Evolutionary conservation across 2,888 invertebrate genomes (phyloP).

Genomic region (Cerceris rybyensis): DNA sequence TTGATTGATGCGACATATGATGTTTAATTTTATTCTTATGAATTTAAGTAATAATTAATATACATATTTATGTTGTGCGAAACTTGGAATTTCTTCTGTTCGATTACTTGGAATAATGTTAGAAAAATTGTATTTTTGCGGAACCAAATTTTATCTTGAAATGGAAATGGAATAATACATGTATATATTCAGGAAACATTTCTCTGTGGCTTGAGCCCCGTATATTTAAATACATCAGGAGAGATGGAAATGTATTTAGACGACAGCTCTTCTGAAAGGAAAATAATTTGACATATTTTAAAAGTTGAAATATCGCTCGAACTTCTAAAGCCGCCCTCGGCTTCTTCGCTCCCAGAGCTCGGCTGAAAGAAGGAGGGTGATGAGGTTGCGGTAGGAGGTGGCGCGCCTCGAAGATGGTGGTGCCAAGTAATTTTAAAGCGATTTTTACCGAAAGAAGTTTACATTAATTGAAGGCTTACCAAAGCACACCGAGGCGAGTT

Average conservation of each 20-base stretch:
- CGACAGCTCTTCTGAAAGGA: slow-evolving; percentile 73
- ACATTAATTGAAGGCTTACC: slow-evolving; percentile 75
- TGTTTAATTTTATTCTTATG: too few relatives aligned
- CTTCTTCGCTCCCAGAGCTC: slow-evolving; percentile 61
- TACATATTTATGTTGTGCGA: too few relatives aligned
- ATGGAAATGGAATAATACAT: background rate
- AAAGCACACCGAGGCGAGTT: slow-evolving; percentile 23
- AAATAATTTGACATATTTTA: slow-evolving; percentile 81
- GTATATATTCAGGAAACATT: slow-evolving; percentile 5
- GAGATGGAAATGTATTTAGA: slow-evolving; percentile 73
- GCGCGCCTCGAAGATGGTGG: slow-evolving; percentile 48
- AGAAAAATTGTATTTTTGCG: too few relatives aligned
- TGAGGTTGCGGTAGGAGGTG: slow-evolving; percentile 42
- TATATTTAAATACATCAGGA: slow-evolving; percentile 74
- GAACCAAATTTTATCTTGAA: too few relatives aligned
- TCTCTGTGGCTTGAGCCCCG: slow-evolving; percentile 44
- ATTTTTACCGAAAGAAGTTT: slow-evolving; percentile 75
- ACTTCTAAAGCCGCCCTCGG: slow-evolving; percentile 71
- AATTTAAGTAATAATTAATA: too few relatives aligned
- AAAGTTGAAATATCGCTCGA: slow-evolving; percentile 78
- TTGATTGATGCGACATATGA: too few relatives aligned
- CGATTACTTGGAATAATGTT: too few relatives aligned
- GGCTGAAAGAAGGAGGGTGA: slow-evolving; percentile 55
- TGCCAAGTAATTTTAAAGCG: slow-evolving; percentile 75
- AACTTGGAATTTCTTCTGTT: background rate